These are phyloP conservation scores for Noctilio leporinus DNA, from an alignment of 2,113 vertebrate species.

Conservation along the genomic window DNA sequence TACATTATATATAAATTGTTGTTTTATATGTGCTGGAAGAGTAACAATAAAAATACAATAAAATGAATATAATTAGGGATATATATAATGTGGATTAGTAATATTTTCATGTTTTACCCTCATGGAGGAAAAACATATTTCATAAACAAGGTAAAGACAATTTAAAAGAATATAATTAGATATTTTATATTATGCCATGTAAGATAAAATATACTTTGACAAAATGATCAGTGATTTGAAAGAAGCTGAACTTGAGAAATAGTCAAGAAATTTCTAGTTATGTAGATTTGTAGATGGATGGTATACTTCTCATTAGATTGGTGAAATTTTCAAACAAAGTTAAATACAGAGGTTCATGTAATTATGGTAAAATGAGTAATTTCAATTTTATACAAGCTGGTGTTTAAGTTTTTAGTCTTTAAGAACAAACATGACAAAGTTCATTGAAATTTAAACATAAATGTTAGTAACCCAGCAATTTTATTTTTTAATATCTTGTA, in stretches of 20 bases:
- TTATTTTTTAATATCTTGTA: not conserved
- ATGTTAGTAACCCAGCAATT: not conserved
- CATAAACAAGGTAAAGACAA: not conserved
- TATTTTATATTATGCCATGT: not conserved
- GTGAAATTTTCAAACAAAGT: not conserved
- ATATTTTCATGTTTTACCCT: not conserved
- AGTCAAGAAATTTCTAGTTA: not conserved
- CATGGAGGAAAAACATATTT: not conserved
- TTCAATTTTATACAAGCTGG: not conserved
- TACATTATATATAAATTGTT: not conserved
- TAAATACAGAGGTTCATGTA: not conserved
- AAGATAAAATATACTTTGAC: not conserved
- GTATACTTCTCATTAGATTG: not conserved
- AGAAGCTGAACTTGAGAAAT: not conserved
- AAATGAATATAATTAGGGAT: not conserved
- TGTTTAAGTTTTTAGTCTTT: not conserved
- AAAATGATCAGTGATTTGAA: too few relatives aligned
- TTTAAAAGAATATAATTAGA: not conserved
- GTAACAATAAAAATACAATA: not conserved
- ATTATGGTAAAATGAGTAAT: not conserved
- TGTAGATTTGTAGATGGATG: not conserved
- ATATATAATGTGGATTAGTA: not conserved
- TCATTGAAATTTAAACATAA: not conserved
- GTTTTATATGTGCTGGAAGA: not conserved
- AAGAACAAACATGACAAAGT: not conserved